Percentiles rank a stretch among this genome's conserved stretches.
phyloP scores from a whole-genome alignment of 2,113 vertebrate genomes.

The Corapipo altera region DNA sequence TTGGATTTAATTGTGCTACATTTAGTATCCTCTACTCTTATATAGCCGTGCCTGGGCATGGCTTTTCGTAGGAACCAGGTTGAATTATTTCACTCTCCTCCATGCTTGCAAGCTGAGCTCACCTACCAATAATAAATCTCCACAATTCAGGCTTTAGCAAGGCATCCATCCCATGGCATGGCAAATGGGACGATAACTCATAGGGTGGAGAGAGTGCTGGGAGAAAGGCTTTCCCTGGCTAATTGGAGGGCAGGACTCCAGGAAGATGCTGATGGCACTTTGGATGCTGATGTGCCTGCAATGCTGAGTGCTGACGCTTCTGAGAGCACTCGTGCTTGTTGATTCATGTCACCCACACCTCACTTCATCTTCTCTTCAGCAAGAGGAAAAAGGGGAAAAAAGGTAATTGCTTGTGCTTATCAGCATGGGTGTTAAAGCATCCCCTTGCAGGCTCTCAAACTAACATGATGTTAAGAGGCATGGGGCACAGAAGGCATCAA shows the following conservation, averaged over 20 bases:
- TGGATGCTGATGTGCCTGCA: background rate
- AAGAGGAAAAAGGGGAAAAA: background rate
- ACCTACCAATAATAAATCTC: background rate
- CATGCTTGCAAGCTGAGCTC: background rate
- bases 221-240: background rate
- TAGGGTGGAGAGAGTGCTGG: background rate
- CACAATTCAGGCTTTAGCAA: background rate
- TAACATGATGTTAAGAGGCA: background rate
- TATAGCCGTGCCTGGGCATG: background rate
- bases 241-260: background rate
- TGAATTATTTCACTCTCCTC: background rate
- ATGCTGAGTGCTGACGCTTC: background rate
- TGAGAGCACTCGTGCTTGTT: background rate
- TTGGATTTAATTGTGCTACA: background rate
- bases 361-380: background rate
- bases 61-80: background rate
- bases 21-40: background rate
- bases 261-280: background rate
- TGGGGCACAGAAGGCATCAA: background rate
- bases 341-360: background rate
- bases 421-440: background rate
- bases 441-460: background rate
- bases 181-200: background rate
- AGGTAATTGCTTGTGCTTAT: background rate
- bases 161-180: background rate